Conservation (phyloP, 2,113 vertebrate species). For the Pyxicephalus adspersus region DNA sequence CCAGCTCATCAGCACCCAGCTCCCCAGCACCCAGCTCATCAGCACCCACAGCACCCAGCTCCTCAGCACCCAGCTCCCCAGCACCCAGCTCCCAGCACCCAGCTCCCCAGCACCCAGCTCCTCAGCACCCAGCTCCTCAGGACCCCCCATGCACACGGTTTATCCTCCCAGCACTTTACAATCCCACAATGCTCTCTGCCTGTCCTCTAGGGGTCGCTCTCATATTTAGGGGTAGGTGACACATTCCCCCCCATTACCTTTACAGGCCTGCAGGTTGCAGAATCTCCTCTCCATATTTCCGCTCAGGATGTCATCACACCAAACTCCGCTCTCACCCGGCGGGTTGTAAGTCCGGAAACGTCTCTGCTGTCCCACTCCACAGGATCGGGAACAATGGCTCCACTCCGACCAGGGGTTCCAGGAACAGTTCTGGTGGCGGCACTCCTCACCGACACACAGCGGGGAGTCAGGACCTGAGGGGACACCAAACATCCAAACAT, state of each 20-base stretch:
- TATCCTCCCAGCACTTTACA: too few relatives aligned
- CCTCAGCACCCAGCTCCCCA: neutral
- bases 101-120: too few relatives aligned
- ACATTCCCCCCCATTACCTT: constrained; percentile 66
- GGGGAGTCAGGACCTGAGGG: constrained; percentile 56
- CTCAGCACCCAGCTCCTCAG: neutral
- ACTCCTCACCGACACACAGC: constrained; percentile 67
- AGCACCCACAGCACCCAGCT: neutral
- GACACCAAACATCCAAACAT: too few relatives aligned
- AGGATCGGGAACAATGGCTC: constrained; percentile 81
- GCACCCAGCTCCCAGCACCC: too few relatives aligned
- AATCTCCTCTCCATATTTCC: constrained; percentile 79
- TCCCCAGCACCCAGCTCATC: neutral
- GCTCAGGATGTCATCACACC: constrained; percentile 80
- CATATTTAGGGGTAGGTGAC: too few relatives aligned
- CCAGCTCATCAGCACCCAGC: neutral
- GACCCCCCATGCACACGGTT: too few relatives aligned
- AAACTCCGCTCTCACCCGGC: constrained; percentile 71
- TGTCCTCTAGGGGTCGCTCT: too few relatives aligned
- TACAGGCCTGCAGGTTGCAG: constrained; percentile 84
- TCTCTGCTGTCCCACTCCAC: constrained; percentile 84
- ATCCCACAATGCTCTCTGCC: too few relatives aligned
- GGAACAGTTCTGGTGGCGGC: constrained; percentile 74
- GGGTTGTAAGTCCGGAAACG: constrained; percentile 79
- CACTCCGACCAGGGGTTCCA: constrained; percentile 84